Evolutionary conservation across 2,113 vertebrate genomes (phyloP).

Genomic region (Anarhynchus alexandrinus): DNA sequence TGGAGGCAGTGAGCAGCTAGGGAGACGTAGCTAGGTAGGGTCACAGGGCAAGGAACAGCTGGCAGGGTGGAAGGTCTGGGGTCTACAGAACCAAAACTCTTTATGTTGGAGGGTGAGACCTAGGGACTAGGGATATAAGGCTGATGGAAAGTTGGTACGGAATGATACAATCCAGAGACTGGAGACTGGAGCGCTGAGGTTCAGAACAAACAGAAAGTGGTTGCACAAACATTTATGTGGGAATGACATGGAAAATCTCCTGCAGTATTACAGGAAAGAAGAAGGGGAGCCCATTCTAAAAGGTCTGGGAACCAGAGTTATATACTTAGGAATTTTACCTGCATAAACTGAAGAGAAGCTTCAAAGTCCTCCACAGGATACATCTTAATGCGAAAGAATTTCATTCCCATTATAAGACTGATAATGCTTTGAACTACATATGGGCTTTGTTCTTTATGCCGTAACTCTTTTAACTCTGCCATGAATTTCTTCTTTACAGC

Average conservation of each 20-base stretch:
- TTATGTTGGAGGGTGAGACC: background rate
- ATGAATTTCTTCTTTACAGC: conserved; percentile 98
- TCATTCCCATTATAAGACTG: conserved; percentile 99
- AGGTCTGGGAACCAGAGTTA: background rate
- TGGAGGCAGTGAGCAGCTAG: background rate
- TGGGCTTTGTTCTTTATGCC: conserved; percentile 93
- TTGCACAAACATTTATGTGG: background rate
- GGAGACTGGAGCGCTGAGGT: background rate
- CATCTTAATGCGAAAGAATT: conserved; percentile 99
- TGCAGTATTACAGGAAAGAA: background rate
- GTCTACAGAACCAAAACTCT: background rate
- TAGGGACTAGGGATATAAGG: background rate
- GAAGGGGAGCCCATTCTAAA: background rate
- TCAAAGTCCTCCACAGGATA: conserved; percentile 99
- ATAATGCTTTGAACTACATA: conserved; percentile 94
- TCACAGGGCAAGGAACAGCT: background rate
- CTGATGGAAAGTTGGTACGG: background rate
- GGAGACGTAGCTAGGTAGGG: background rate
- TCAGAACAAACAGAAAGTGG: background rate
- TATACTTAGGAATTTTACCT: conserved; percentile 74
- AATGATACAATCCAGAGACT: background rate
- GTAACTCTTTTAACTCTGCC: conserved; percentile 93
- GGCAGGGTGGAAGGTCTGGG: background rate
- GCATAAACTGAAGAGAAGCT: conserved; percentile 99
- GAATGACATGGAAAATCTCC: background rate